A percentile compares a stretch with the other conserved stretches of the same genome.
These are phyloP conservation scores for Neuroterus valhalla DNA, from an alignment of 1,140 invertebrate species.

Conservation along the genomic window DNA sequence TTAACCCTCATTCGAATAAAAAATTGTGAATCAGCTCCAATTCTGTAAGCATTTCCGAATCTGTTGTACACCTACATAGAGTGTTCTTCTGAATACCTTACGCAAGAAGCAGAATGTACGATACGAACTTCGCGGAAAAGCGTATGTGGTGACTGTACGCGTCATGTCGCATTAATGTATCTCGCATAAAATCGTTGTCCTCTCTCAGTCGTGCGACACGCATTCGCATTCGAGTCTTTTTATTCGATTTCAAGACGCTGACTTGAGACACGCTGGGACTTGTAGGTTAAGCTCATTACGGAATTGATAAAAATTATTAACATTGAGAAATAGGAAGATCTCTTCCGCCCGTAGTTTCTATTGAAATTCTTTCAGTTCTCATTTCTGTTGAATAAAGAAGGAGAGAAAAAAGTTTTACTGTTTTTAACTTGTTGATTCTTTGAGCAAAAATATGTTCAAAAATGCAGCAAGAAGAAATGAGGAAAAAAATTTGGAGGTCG, in stretches of 20 bases:
- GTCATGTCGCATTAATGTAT: constrained; percentile 71
- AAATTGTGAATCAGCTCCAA: no score
- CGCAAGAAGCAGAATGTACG: background rate
- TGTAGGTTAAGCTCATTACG: constrained; percentile 16
- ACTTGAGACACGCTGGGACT: constrained; percentile 44
- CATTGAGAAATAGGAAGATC: background rate
- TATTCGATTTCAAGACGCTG: constrained; percentile 49
- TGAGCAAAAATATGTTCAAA: no score
- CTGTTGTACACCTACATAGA: no score
- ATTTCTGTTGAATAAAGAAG: no score
- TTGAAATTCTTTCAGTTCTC: no score
- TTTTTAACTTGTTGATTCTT: no score
- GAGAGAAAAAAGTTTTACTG: no score
- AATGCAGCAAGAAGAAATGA: no score
- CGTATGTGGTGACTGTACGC: constrained; percentile 49
- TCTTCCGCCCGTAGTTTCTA: background rate
- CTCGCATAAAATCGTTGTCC: constrained; percentile 68
- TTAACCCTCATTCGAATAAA: no score
- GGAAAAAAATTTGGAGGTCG: no score
- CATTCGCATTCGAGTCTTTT: constrained; percentile 56
- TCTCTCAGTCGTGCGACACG: constrained; percentile 66
- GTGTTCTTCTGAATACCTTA: no score
- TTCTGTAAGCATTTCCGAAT: no score
- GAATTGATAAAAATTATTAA: constrained; percentile 4
- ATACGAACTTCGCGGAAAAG: background rate